phyloP scores from a whole-genome alignment of 2,888 invertebrate species.

The Nomada lathburiana region DNA sequence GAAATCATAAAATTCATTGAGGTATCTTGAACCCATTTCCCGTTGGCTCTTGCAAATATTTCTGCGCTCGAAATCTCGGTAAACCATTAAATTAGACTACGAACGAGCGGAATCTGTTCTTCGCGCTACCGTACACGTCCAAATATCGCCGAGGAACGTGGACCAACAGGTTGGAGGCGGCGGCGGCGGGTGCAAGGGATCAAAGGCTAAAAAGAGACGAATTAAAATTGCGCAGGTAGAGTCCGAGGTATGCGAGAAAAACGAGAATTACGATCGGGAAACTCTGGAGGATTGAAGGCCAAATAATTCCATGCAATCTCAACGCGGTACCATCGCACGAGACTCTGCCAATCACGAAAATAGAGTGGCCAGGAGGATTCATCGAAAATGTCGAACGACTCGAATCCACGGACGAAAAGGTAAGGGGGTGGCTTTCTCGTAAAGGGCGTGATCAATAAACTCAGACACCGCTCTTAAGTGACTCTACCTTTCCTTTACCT shows the following conservation, averaged over 20 bases:
- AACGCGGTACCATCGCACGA: conserved; percentile 2
- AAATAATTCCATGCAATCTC: conserved; percentile 48
- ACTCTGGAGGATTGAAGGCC: conserved; percentile 37
- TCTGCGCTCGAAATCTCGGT: neutral
- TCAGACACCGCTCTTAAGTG: neutral
- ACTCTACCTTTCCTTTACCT: neutral
- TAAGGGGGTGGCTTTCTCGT: conserved; percentile 19
- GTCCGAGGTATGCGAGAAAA: conserved; percentile 39
- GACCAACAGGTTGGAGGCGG: conserved; percentile 16
- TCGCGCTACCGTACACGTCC: neutral
- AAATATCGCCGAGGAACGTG: conserved; percentile 6
- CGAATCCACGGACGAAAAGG: conserved; percentile 25
- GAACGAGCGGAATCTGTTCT: neutral
- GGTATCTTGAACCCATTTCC: neutral
- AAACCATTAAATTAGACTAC: neutral
- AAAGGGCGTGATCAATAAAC: conserved; percentile 44
- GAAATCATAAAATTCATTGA: neutral
- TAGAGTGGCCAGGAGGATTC: neutral
- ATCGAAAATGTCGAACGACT: conserved; percentile 27
- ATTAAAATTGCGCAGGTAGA: conserved; percentile 48
- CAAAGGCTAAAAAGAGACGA: conserved; percentile 8
- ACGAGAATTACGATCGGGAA: conserved; percentile 35
- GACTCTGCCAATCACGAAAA: conserved; percentile 4
- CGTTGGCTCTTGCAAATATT: neutral
- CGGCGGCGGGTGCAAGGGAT: neutral